Percentiles rank a stretch among this genome's conserved stretches.
These are phyloP conservation scores for Gopherus flavomarginatus DNA, from an alignment of 2,113 vertebrate genomes.

Conservation along the genomic window DNA sequence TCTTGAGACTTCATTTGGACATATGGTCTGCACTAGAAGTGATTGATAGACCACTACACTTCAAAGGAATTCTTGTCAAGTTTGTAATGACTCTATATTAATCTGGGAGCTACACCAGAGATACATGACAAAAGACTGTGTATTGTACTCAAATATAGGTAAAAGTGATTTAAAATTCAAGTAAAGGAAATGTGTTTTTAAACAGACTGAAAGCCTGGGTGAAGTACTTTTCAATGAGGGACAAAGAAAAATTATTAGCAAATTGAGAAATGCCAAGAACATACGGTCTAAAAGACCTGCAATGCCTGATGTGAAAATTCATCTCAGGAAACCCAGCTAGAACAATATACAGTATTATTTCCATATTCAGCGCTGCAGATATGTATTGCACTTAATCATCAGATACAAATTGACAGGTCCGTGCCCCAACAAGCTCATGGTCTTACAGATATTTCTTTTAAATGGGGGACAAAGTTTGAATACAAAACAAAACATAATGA, in stretches of 20 bases:
- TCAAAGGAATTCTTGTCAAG: conserved; percentile 51
- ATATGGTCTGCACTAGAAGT: conserved; percentile 69
- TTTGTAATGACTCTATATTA: background rate
- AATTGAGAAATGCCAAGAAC: conserved; percentile 6
- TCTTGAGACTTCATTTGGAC: conserved; percentile 68
- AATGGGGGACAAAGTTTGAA: background rate
- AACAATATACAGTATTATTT: background rate
- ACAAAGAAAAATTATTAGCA: background rate
- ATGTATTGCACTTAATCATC: conserved; percentile 1
- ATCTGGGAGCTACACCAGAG: background rate
- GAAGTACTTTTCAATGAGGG: background rate
- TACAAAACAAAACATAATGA: conserved; percentile 17
- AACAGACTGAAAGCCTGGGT: background rate
- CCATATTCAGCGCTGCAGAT: background rate
- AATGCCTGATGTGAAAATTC: background rate
- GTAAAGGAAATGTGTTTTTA: background rate
- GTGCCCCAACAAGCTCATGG: conserved; percentile 2
- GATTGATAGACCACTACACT: conserved; percentile 66
- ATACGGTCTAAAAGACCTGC: background rate
- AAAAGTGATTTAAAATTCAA: background rate
- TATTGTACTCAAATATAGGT: background rate
- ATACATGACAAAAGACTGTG: background rate
- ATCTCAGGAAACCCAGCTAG: background rate
- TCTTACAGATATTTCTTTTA: background rate
- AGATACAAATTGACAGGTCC: background rate